Evolutionary conservation across 2,113 vertebrate genomes (phyloP), one percentile per base, ranked within the genome.

Genomic region (Phrynocephalus versicolor): DNA sequence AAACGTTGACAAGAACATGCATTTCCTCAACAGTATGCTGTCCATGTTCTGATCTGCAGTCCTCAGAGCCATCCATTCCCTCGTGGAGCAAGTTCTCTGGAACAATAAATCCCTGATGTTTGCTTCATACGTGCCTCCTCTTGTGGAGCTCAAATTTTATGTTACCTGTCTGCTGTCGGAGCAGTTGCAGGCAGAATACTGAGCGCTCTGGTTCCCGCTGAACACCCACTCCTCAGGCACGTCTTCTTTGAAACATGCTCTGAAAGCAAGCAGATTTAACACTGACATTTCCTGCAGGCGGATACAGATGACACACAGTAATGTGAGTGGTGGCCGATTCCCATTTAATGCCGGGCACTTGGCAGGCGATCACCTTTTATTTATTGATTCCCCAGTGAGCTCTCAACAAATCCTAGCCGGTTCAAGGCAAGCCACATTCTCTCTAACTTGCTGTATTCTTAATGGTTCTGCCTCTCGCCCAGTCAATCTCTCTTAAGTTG

Each of bases 141-240:
- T 88, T 77, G 65, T 3, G 30, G 84, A 85, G 35, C 79, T 58
- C 6, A 85, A 85, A 73, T 91, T 91, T 77, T 70, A 69, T 81
- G 57, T 93, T 95, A 97, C 97, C 96, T 95, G 93, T 88, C 90
- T 84, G 82, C 93, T 94, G 89, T 93, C 87, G 81, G 95, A 95
- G 92, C 98, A 99, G 94, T 96, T 97, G 93, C 98, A 99, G 84
- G 90, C 86, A 75, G 89, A 94, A 92, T 97, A 97, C 80, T 91
- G 58, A 41, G 92, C 89, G 33, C 94, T 89, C 80, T 88, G 87
- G 89, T 97, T 96, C 90, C 97, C 97, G 81, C 78, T 95, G 79
- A 93, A 90, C n/a, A 87, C 92, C 98, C 98, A 99, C 33, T 81
- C 90, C 77, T 88, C 91, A 67, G 95, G 91, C 82, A 85, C 85